Base-by-base conservation (phyloP, 2,113 vertebrate species). In the Phainopepla nitens region DNA sequence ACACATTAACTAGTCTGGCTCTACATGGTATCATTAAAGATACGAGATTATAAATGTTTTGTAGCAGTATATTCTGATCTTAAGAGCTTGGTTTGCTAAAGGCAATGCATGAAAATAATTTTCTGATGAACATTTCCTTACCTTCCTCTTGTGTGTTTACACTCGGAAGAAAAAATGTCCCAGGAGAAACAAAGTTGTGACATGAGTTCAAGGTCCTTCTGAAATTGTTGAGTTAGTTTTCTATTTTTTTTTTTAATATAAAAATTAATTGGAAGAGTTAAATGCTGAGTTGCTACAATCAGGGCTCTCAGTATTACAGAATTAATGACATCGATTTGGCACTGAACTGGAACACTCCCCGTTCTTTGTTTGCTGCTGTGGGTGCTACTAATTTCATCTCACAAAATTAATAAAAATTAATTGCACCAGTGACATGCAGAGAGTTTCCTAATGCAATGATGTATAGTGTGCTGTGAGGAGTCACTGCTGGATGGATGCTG, bases 351-450 rank as follows among this genome's bases (percentile, higher is more conserved):
- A 95, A 95, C 96, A 82, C 87, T 90, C 87, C 62, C 57, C 3
- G 2, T 79, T 97, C 95, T 97, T 96, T 90, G 90, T 94, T 95
- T 92, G 95, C 93, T 51, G 71, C 94, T 31, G 54, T 84, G 54
- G 89, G 89, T 94, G 81, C 95, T 54, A 69, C 97, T 97, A 96
- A 98, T 98, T 98, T 97, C 84, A 94, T 97, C 95, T 97, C 69
- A 53, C 94, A 96, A 97, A 98, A 98, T 98, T 97, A 98, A 98
- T 98, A 98, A 95, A 96, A 97, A 97, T 86, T 93, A 97, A 97
- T 97, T 89, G 97, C 88, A 77, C 89, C 61, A 11, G 91, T 91
- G 98, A 97, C 95, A 92, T 95, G 88, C 92, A 79, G 4, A 81
- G 97, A 96, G 89, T 94, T 97, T 97, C 89, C 96, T 97, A 97